These are phyloP conservation scores for Rostratula benghalensis DNA, from an alignment of 2,113 vertebrate genomes.

Conservation along the genomic window DNA sequence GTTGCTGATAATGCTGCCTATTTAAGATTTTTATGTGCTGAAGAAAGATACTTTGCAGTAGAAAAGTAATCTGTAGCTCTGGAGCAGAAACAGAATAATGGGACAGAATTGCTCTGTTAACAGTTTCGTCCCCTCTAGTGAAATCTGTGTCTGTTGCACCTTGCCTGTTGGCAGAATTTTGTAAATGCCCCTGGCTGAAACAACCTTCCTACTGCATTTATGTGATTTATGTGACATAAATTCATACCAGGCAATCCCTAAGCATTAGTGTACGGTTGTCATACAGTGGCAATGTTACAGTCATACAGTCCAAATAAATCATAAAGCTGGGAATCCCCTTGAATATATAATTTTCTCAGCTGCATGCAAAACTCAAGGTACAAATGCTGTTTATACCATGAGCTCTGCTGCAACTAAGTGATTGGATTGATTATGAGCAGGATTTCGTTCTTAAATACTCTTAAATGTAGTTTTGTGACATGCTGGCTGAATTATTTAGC, in stretches of 20 bases:
- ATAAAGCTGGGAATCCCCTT: background rate
- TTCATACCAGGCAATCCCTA: background rate
- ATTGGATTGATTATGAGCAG: background rate
- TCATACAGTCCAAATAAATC: background rate
- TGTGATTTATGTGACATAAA: background rate
- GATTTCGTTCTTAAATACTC: background rate
- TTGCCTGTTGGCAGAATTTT: background rate
- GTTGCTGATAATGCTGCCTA: background rate
- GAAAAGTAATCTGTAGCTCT: background rate
- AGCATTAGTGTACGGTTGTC: background rate
- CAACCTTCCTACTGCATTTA: background rate
- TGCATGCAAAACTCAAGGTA: background rate
- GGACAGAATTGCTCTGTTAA: background rate
- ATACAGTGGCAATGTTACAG: background rate
- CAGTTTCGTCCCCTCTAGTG: background rate
- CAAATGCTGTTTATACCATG: background rate
- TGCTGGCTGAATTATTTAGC: background rate
- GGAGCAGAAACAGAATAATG: background rate
- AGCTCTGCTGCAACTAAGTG: background rate
- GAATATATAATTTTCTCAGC: background rate
- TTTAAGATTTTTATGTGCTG: background rate
- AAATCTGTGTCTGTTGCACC: background rate
- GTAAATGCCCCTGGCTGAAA: background rate
- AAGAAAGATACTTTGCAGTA: background rate
- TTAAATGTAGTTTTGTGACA: background rate